Base-by-base conservation (phyloP, 1,140 invertebrate genomes). In the Carposina sasakii region DNA sequence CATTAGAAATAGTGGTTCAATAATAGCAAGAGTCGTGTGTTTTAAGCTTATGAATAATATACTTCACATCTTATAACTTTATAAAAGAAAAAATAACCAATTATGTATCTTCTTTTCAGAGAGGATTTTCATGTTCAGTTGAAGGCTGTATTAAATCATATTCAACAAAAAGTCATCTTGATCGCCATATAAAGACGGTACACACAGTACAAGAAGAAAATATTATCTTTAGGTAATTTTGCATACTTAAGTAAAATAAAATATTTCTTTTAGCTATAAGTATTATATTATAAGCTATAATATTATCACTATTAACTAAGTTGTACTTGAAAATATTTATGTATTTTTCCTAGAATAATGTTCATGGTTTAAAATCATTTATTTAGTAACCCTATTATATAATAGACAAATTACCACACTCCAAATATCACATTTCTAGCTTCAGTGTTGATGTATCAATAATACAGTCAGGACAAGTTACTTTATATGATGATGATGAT, bases 81-180 rank as follows among this genome's bases (percentile, higher is more conserved):
- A n/a, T n/a, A n/a, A n/a, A n/a, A n/a, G n/a, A n/a, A n/a, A n/a
- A n/a, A n/a, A n/a, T n/a, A n/a, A n/a, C n/a, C n/a, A n/a, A n/a
- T n/a, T n/a, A n/a, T n/a, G n/a, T n/a, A n/a, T n/a, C n/a, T n/a
- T n/a, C n/a, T n/a, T 76, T 79, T 51, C 60, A 87, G 84, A 81
- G 73, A 62, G 72, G 76, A 16, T 86, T 78, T 66, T 22, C 46
- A 28, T 87, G 85, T 56, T 48, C 64, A 46, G 64, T 67, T 53
- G 50, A 51, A 42, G 70, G 74, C 26, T 87, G 86, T 67, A 45
- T 28, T n/a, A 87, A 86, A 62, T 54, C 76, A 41, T 87, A 87
- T 45, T 79, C 85, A 20, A 85, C 70, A 51, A 81, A 76, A 50
- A 83, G 77, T 52, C 86, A 87, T 60, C 73, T 87, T 36, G 67